phyloP scores from a whole-genome alignment of 2,113 vertebrate species.

The Pseudois nayaur region DNA sequence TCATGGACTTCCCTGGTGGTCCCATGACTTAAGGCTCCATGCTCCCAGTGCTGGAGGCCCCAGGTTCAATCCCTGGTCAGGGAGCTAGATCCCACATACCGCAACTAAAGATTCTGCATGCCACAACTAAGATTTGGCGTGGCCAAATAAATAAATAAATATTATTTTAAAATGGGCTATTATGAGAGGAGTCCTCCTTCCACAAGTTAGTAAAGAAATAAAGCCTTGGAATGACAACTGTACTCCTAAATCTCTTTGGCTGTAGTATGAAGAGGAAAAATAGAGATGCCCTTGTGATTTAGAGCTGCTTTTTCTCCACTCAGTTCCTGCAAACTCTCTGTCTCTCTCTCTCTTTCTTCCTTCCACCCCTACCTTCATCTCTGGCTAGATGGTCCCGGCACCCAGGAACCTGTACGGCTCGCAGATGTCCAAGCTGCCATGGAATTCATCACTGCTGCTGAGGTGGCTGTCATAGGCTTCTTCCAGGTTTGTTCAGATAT shows the following conservation, averaged over 20 bases:
- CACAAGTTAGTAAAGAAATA: background rate
- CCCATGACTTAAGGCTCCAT: background rate
- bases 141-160: background rate
- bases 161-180: background rate
- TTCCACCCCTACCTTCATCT: background rate
- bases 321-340: background rate
- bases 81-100: background rate
- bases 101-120: background rate
- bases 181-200: background rate
- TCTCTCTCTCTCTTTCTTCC: background rate
- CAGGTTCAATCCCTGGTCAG: background rate
- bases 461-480: conserved; percentile 91
- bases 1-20: background rate
- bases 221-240: background rate
- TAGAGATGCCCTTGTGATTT: background rate
- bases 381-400: background rate
- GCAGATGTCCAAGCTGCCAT: conserved; percentile 68
- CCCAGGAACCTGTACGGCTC: conserved; percentile 71
- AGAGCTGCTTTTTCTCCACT: background rate
- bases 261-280: background rate
- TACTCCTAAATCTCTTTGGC: background rate
- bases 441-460: conserved; percentile 84
- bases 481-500: conserved; percentile 86
- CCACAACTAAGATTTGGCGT: background rate
- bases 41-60: background rate